A percentile compares a stretch with the other conserved stretches of the same genome.
Evolutionary conservation across 2,888 invertebrate genomes (phyloP).

Genomic region (Opisthograptis luteolata): DNA sequence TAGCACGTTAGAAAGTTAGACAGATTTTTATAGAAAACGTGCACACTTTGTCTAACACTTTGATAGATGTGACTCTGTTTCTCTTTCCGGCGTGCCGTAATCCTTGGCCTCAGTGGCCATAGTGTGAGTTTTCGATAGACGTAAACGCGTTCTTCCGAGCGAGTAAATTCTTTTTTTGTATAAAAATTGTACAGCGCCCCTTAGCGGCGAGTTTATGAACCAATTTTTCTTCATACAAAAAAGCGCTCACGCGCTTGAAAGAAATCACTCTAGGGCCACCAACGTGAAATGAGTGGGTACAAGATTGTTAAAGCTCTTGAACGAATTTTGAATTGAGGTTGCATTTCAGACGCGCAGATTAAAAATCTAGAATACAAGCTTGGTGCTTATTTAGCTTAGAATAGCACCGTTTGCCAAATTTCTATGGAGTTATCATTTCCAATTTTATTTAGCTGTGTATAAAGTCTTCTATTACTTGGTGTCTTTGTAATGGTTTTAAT

Average conservation of each 20-base stretch:
- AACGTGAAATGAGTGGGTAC: no score
- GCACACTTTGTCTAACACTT: no score
- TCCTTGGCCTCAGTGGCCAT: conserved; percentile 11
- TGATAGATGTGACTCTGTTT: not conserved
- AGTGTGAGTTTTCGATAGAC: no score
- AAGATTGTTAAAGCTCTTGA: conserved; percentile 3
- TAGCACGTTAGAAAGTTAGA: conserved; percentile 3
- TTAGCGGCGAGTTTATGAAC: no score
- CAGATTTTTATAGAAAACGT: no score
- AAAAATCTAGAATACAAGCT: not conserved
- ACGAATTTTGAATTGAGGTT: conserved; percentile 5
- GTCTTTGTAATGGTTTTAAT: not conserved
- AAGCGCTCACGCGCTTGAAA: no score
- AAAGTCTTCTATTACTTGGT: not conserved
- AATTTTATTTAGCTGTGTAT: conserved; percentile 4
- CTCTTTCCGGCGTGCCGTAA: not conserved
- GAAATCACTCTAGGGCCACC: no score
- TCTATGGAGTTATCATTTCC: not conserved
- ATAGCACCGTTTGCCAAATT: conserved; percentile 19
- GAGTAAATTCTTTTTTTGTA: no score
- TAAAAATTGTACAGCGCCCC: no score
- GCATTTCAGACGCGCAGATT: not conserved
- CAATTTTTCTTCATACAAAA: no score
- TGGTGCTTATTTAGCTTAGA: conserved; percentile 18
- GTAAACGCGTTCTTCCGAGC: no score